phyloP scores from a whole-genome alignment of 2,797 vertebrate species.

The Pachyuromys duprasi region DNA sequence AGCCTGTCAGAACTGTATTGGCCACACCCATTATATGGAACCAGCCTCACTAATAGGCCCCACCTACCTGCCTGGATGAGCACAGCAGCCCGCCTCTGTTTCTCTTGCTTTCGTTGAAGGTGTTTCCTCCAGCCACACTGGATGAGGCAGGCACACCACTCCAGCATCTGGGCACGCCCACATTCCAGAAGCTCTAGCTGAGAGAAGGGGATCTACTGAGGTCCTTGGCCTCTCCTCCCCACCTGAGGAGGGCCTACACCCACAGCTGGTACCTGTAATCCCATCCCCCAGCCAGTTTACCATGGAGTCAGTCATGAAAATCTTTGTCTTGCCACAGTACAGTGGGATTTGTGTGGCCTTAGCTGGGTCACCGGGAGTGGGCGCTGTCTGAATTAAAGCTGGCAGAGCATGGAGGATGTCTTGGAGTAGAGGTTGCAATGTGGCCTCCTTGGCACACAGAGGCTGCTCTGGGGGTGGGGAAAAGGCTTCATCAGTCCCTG shows the following conservation, averaged over 20 bases:
- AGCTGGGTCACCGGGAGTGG: constrained; percentile 10
- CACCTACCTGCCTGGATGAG: constrained; percentile 95
- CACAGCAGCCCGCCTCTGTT: constrained; percentile 87
- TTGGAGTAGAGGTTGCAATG: constrained; percentile 80
- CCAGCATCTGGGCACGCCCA: constrained; percentile 88
- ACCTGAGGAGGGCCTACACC: background rate
- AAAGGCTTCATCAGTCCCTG: background rate
- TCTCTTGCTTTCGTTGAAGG: constrained; percentile 83
- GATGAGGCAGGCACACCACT: constrained; percentile 91
- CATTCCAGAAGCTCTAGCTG: constrained; percentile 94
- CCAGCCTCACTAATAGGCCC: too few species aligned
- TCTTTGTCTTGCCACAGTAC: constrained; percentile 95
- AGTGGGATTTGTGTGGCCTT: constrained; percentile 80
- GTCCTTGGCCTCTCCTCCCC: background rate
- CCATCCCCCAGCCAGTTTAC: constrained; percentile 85
- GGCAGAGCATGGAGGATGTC: constrained; percentile 86
- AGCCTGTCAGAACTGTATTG: background rate
- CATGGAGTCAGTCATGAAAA: constrained; percentile 93
- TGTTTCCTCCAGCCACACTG: constrained; percentile 94
- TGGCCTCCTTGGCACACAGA: background rate
- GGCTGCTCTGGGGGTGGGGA: constrained; percentile 81
- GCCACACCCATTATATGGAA: background rate
- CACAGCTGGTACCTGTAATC: background rate
- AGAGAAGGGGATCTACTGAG: constrained; percentile 38
- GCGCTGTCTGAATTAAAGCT: constrained; percentile 48